Evolutionary conservation across 2,888 invertebrate genomes (phyloP).

Genomic region (Gastracanthus pulcherrimus): DNA sequence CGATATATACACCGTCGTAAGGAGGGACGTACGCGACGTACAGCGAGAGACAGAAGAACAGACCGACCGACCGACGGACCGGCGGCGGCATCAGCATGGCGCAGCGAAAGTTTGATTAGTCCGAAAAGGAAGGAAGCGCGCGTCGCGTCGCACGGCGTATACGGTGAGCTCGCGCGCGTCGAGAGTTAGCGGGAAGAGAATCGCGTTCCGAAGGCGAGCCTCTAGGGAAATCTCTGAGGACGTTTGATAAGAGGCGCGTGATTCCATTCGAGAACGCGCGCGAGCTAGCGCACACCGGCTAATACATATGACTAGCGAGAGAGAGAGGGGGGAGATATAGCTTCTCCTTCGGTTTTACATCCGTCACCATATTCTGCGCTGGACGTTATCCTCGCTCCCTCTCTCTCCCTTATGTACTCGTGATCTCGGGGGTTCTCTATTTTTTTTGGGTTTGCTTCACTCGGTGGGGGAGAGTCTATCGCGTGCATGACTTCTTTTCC

Average conservation of each 20-base stretch:
- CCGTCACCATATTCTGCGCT: conserved; percentile 49
- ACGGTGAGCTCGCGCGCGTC: not conserved
- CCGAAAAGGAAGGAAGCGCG: conserved; percentile 45
- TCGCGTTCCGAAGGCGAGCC: conserved; percentile 54
- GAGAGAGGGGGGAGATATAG: not conserved
- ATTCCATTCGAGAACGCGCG: conserved; percentile 61
- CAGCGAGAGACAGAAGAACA: too few species aligned
- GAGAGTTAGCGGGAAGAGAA: conserved; percentile 48
- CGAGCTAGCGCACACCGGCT: conserved; percentile 16
- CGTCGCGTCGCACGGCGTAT: conserved; percentile 5
- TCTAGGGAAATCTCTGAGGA: conserved; percentile 64
- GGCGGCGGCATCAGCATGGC: conserved; percentile 15
- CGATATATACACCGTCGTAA: not conserved
- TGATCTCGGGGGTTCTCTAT: not conserved
- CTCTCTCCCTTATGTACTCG: too few species aligned
- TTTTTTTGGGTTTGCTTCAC: not conserved
- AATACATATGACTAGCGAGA: too few species aligned
- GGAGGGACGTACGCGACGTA: not conserved
- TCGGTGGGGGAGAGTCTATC: not conserved
- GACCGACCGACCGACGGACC: not conserved
- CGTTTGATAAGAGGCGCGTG: conserved; percentile 65
- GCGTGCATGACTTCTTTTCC: conserved; percentile 18
- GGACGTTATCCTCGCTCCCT: not conserved
- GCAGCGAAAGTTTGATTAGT: conserved; percentile 62
- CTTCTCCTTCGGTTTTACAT: conserved; percentile 57